Conservation (phyloP, 2,888 invertebrate species). For the Parascotia fuliginaria region DNA sequence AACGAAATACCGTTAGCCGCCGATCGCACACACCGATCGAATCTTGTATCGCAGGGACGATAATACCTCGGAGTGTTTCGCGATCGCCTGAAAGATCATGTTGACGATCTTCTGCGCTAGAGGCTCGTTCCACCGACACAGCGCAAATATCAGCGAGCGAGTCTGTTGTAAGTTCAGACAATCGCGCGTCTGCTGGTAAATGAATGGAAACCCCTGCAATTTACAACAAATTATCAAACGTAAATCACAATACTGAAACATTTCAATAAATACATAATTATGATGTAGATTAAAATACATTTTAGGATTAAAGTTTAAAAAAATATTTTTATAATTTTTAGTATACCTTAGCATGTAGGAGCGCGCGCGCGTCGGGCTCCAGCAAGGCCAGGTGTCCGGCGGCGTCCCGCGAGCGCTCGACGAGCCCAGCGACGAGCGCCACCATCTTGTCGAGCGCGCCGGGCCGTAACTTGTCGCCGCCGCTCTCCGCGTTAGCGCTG, state of each 20-base stretch:
- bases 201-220: conserved; percentile 95
- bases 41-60: background rate
- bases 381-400: conserved; percentile 91
- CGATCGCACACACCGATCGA: background rate
- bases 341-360: conserved; percentile 93
- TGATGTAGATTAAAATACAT: too few species aligned
- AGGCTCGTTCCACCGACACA: conserved; percentile 96
- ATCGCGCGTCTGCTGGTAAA: conserved; percentile 97
- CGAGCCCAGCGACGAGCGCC: conserved; percentile 93
- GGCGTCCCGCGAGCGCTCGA: conserved; percentile 94
- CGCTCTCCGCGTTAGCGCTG: conserved; percentile 58
- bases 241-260: too few species aligned
- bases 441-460: conserved; percentile 98
- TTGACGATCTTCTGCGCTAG: conserved; percentile 95
- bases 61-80: conserved; percentile 93
- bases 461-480: conserved; percentile 91
- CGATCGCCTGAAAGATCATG: conserved; percentile 96
- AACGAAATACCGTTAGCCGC: too few species aligned
- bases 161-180: conserved; percentile 96
- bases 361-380: conserved; percentile 91
- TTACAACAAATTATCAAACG: too few species aligned
- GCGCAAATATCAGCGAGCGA: conserved; percentile 94
- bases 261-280: too few species aligned
- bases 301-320: too few species aligned
- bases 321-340: background rate